A percentile compares a stretch with the other conserved stretches of the same genome.
Evolutionary conservation across 2,113 vertebrate species (phyloP).

Genomic region (human (Homo sapiens)): GRCh38 chr6:85642001-85642500

Average conservation of each 20-base stretch:
- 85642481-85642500: conserved; percentile 60
- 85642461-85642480: conserved; percentile 41
- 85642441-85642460: conserved; percentile 22
- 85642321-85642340: neutral
- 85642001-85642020: conserved; percentile 85
- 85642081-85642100: conserved; percentile 52
- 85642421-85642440: conserved; percentile 57
- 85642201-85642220: conserved; percentile 79
- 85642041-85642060: conserved; percentile 87
- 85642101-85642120: conserved; percentile 48
- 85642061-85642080: conserved; percentile 63
- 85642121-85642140: conserved; percentile 37
- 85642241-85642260: conserved; percentile 66
- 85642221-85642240: conserved; percentile 70
- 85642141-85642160: conserved; percentile 43
- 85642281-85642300: conserved; percentile 41
- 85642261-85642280: conserved; percentile 58
- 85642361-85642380: neutral
- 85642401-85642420: conserved; percentile 19
- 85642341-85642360: neutral
- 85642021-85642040: conserved; percentile 87
- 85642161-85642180: conserved; percentile 50
- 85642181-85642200: conserved; percentile 65
- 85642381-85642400: conserved; percentile 51
- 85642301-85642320: conserved; percentile 38